These are phyloP conservation scores for Phrynocephalus versicolor DNA, from an alignment of 2,113 vertebrate species.

Conservation along the genomic window DNA sequence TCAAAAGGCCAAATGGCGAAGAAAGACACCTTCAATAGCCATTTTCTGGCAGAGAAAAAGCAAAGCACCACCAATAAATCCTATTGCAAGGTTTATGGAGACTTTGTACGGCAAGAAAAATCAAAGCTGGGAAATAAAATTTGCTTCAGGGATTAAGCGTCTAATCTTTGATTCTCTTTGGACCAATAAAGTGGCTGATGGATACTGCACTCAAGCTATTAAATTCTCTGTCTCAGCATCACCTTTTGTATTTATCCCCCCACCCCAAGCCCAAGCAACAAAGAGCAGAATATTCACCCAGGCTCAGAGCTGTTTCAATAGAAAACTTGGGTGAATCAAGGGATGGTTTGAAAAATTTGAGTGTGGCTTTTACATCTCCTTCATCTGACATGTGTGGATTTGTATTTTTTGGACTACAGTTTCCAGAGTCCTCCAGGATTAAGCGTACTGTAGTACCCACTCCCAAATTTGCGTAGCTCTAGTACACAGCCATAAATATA, in stretches of 20 bases:
- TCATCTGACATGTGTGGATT: too few relatives aligned
- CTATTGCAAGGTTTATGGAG: constrained; percentile 2
- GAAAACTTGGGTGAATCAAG: constrained; percentile 16
- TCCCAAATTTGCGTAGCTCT: too few relatives aligned
- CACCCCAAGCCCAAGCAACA: neutral
- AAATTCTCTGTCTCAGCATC: constrained; percentile 22
- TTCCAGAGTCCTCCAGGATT: too few relatives aligned
- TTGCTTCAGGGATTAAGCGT: constrained; percentile 56
- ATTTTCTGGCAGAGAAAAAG: constrained; percentile 48
- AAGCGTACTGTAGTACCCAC: too few relatives aligned
- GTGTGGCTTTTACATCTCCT: neutral
- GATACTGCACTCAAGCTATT: constrained; percentile 25
- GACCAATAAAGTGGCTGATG: constrained; percentile 49
- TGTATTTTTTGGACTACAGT: too few relatives aligned
- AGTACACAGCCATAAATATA: too few relatives aligned
- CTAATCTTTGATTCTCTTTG: constrained; percentile 54
- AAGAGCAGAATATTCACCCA: constrained; percentile 15
- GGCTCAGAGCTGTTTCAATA: neutral
- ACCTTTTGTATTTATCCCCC: constrained; percentile 1
- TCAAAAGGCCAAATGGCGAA: constrained; percentile 30
- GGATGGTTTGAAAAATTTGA: constrained; percentile 6
- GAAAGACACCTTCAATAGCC: constrained; percentile 34
- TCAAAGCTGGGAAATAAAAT: constrained; percentile 64
- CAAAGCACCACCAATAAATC: constrained; percentile 54
- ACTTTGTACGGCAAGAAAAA: constrained; percentile 53